Percentiles rank a stretch among this genome's conserved stretches.
phyloP scores from a whole-genome alignment of 2,888 invertebrate species.

The Agrochola macilenta region DNA sequence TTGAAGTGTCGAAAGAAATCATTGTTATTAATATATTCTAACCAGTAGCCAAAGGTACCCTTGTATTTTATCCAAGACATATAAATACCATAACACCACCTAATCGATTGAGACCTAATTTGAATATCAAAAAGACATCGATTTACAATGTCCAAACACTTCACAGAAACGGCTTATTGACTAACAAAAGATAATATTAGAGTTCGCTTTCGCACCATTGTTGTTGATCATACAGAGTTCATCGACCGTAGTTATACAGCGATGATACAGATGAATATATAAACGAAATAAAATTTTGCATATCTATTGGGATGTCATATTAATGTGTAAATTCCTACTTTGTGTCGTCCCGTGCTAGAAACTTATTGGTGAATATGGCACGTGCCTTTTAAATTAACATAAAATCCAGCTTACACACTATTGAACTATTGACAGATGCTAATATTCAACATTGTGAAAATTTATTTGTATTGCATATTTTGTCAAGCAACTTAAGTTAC shows the following conservation, averaged over 20 bases:
- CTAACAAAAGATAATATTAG: slow-evolving; percentile 70
- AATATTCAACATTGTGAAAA: slow-evolving; percentile 52
- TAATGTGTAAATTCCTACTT: slow-evolving; percentile 82
- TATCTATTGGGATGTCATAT: slow-evolving; percentile 81
- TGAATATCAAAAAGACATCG: slow-evolving; percentile 66
- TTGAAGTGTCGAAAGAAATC: slow-evolving; percentile 14
- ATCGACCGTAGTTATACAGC: slow-evolving; percentile 80
- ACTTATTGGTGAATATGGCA: slow-evolving; percentile 66
- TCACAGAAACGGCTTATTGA: slow-evolving; percentile 59
- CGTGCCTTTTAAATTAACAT: slow-evolving; percentile 77
- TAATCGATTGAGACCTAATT: slow-evolving; percentile 59
- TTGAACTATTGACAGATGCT: slow-evolving; percentile 62
- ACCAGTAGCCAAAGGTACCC: slow-evolving; percentile 19
- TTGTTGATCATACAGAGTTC: slow-evolving; percentile 80
- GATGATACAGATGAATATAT: slow-evolving; percentile 80
- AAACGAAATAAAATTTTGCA: slow-evolving; percentile 86
- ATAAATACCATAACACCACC: slow-evolving; percentile 35
- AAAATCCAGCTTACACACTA: slow-evolving; percentile 68
- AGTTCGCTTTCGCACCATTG: slow-evolving; percentile 72
- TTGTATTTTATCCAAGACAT: slow-evolving; percentile 32
- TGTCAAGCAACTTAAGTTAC: slow-evolving; percentile 40
- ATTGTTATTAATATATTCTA: slow-evolving; percentile 10
- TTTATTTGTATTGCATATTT: slow-evolving; percentile 60
- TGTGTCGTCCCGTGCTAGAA: slow-evolving; percentile 60
- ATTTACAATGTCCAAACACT: slow-evolving; percentile 63